phyloP scores from a whole-genome alignment of 2,797 vertebrate genomes.

The Scarus forsteni region DNA sequence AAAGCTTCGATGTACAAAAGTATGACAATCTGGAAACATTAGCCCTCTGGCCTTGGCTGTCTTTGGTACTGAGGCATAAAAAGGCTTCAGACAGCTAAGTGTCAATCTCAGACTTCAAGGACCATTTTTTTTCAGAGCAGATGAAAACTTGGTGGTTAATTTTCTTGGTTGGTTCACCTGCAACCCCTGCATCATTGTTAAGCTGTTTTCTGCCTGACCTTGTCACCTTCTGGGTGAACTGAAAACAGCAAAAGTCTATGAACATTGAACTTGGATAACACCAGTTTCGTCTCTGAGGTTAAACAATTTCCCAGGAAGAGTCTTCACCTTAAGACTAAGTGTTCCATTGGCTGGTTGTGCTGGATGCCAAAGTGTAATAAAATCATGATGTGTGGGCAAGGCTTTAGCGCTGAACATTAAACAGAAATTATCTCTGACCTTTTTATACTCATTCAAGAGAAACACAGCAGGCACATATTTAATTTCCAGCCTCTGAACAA shows the following conservation, averaged over 20 bases:
- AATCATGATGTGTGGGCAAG: constrained; percentile 32
- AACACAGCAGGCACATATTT: not conserved
- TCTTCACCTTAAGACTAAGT: constrained; percentile 23
- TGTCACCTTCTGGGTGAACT: constrained; percentile 54
- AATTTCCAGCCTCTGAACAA: constrained; percentile 25
- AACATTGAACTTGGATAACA: constrained; percentile 39
- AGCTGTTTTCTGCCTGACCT: constrained; percentile 59
- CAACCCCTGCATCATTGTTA: constrained; percentile 39
- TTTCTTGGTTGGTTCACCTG: constrained; percentile 56
- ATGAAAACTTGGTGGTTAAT: constrained; percentile 39
- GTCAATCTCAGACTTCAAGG: constrained; percentile 11
- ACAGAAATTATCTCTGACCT: constrained; percentile 18
- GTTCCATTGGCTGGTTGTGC: constrained; percentile 11
- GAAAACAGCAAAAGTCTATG: too few species aligned
- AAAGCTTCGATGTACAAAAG: too few species aligned
- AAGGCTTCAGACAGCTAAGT: too few species aligned
- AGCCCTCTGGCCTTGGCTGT: too few species aligned
- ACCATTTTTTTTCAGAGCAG: constrained; percentile 44
- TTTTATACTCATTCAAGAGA: constrained; percentile 9
- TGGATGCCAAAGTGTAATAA: constrained; percentile 29
- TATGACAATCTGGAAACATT: too few species aligned
- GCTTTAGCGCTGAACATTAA: constrained; percentile 15
- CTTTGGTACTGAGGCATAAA: too few species aligned
- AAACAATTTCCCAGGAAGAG: constrained; percentile 27
- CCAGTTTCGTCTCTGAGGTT: constrained; percentile 13